Base-by-base conservation (phyloP, 2,888 invertebrate genomes). In the Oegoconia quadripuncta region DNA sequence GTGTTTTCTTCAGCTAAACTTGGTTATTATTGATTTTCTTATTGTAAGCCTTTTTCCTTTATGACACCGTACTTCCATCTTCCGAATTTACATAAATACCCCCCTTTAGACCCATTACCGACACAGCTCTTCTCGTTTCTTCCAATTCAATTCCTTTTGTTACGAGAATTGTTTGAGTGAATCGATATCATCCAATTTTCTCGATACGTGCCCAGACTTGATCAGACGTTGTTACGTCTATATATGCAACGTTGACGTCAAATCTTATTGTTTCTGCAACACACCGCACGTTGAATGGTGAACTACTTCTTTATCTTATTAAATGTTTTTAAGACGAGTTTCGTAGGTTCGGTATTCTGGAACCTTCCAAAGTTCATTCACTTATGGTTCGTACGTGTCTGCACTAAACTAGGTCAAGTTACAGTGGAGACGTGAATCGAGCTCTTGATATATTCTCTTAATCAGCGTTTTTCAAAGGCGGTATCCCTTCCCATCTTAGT, bases 371-470 rank as follows among this genome's bases (percentile, higher is more conserved):
- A 36, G 55, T 59, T 51, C 46, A 41, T 52, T 55, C 54, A 47
- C 55, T 50, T 38, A 41, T 7, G 13, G 14, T 11, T 12, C 36
- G 30, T 18, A 36, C 29, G 31, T 16, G 35, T 15, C 36, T 12
- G 22, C 17, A 25, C 28, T 32, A 44, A 62, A 54, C 34, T 60
- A 45, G 61, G 61, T 55, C 61, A 55, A 47, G 46, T 48, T 45
- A 49, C 50, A 49, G 34, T 50, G 33, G 18, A 44, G 46, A 39
- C 15, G 34, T 35, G 29, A 37, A 35, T 38, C 39, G 35, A 34
- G 39, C 46, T 52, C 47, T 37, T 35, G 23, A 34, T 28, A 34
- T 48, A n/a, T 56, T 32, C 56, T 53, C 43, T 42, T 41, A 47
- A 47, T 48, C 50, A 47, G 48, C 58, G 42, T 39, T 48, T 48